Percentiles rank a stretch among this genome's conserved stretches.
Evolutionary conservation across 1,140 invertebrate genomes (phyloP).

Genomic region (Gonatopus flavifemur): DNA sequence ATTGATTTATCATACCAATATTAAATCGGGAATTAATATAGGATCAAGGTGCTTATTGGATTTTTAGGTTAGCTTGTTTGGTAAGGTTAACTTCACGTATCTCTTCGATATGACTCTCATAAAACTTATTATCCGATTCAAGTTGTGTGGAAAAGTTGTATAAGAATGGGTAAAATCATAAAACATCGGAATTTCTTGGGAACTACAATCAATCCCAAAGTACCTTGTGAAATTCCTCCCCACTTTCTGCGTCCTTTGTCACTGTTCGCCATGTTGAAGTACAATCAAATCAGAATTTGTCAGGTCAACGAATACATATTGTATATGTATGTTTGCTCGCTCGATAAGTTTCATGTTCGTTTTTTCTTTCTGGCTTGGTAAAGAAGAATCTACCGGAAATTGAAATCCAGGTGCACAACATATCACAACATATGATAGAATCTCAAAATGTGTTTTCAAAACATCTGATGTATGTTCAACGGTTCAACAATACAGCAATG

Average conservation of each 20-base stretch:
- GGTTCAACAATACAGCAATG: no score
- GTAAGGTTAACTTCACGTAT: conserved; percentile 39
- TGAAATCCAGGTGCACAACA: no score
- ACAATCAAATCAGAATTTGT: conserved; percentile 41
- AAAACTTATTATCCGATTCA: background rate
- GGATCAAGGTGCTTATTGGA: conserved; percentile 23
- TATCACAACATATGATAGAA: no score
- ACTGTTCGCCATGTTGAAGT: conserved; percentile 58
- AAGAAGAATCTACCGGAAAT: no score
- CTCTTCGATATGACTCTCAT: background rate
- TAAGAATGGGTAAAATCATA: no score
- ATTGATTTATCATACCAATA: background rate
- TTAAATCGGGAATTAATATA: conserved; percentile 27
- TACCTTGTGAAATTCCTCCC: conserved; percentile 59
- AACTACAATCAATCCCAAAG: conserved; percentile 18
- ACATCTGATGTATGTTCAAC: no score
- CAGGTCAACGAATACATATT: no score
- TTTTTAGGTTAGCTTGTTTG: conserved; percentile 50
- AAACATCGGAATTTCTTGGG: background rate
- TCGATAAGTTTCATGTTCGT: no score
- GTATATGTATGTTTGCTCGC: no score
- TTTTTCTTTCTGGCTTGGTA: no score
- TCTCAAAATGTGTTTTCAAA: no score
- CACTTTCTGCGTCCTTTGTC: conserved; percentile 62
- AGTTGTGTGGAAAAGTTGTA: no score